Percentiles rank a stretch among this genome's conserved stretches.
Evolutionary conservation across 2,888 invertebrate genomes (phyloP).

Genomic region (Mactromeris polynyma): DNA sequence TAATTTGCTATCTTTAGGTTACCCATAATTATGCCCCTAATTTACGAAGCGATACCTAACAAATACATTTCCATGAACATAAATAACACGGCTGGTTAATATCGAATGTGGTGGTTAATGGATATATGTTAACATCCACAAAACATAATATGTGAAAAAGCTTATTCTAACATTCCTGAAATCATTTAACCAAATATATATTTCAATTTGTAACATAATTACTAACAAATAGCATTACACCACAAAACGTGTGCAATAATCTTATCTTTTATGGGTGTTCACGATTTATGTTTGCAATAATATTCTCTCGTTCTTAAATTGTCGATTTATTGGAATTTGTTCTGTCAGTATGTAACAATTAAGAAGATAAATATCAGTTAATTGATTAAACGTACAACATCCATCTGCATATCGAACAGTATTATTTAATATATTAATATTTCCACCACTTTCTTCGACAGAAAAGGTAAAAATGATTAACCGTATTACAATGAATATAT

Average conservation of each 20-base stretch:
- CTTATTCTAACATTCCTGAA: not conserved
- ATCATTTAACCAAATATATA: not conserved
- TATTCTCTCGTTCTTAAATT: not conserved
- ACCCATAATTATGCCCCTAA: not conserved
- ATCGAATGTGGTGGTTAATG: not conserved
- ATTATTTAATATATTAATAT: no score
- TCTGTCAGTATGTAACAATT: not conserved
- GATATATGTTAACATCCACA: not conserved
- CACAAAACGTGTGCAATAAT: not conserved
- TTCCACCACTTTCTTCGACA: no score
- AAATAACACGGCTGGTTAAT: slow-evolving; percentile 10
- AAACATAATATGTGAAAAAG: not conserved
- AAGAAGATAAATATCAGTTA: slow-evolving; percentile 12
- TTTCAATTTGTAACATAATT: slow-evolving; percentile 8
- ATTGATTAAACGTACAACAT: no score
- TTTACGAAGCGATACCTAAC: not conserved
- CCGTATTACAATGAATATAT: no score
- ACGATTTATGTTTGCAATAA: not conserved
- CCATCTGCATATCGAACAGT: no score
- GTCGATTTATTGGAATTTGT: not conserved
- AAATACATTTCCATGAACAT: not conserved
- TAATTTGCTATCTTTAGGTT: slow-evolving; percentile 12
- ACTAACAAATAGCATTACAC: not conserved
- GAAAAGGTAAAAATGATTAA: no score
- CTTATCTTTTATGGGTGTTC: not conserved